Base-by-base conservation (phyloP, 1,140 invertebrate genomes). In the Amyelois transitella region DNA sequence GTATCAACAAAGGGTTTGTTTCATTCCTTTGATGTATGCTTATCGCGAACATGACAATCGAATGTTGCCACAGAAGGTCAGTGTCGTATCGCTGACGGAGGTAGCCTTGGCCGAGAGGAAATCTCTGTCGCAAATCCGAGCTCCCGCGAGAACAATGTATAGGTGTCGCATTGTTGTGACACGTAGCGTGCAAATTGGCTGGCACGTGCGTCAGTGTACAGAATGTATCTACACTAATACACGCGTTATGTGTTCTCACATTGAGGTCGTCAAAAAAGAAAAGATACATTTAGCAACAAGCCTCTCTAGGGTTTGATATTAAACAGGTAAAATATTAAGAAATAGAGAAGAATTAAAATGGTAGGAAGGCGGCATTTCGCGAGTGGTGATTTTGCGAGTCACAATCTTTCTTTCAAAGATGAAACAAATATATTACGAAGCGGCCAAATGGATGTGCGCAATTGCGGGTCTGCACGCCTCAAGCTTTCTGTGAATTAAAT, bases 121-220 rank as follows among this genome's bases (percentile, higher is more conserved):
- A 72, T 73, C 45, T 72, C 63, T 51, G 57, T 62, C 54, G 47
- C 66, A 66, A 60, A 68, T 61, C 43, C 55, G 54, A 60, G 56
- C 54, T 62, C 58, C 58, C 58, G 61, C 58, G 69, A 79, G 72
- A 75, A 85, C 75, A 82, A 85, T 82, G 71, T n/a, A 69, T 60
- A 65, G 28, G 28, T 55, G 64, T 45, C 25, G 67, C 65, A 62
- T 80, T 77, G 72, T 75, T 69, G 51, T 48, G 63, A 51, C 73
- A 77, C 71, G 80, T 67, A 73, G 44, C 65, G 66, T 70, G 66
- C 49, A 69, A 66, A 74, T 69, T 62, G 64, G 18, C 66, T 51
- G 66, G 48, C 69, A 77, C 67, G 69, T 75, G 69, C 66, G 66
- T 72, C 62, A 74, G 50, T 52, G 55, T 69, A 62, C 64, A 58